These are phyloP conservation scores for Pocillopora verrucosa DNA, from an alignment of 64 coral and sea anemone genomes.

Conservation along the genomic window DNA sequence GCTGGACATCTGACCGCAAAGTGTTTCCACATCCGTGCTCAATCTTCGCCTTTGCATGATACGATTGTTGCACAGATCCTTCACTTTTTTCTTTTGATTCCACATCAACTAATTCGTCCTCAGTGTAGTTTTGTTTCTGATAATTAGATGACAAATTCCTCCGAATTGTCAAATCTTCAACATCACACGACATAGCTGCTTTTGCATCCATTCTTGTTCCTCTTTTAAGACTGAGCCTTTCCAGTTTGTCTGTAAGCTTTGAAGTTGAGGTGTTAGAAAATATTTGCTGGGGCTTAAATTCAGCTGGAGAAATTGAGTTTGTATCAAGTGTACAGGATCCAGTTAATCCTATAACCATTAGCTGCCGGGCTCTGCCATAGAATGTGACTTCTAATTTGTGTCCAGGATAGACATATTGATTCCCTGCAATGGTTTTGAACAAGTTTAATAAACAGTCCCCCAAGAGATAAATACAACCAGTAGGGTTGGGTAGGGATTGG, in stretches of 20 bases:
- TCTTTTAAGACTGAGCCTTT: not conserved
- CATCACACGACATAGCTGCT: not conserved
- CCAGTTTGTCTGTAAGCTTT: not conserved
- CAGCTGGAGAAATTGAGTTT: not conserved
- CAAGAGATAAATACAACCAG: too few relatives aligned
- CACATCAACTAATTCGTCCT: not conserved
- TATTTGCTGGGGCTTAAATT: not conserved
- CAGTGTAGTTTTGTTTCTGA: not conserved
- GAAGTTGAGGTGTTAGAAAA: not conserved
- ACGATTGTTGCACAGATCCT: not conserved
- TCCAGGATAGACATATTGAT: constrained; percentile 40
- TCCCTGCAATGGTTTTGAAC: constrained; percentile 27
- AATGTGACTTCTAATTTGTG: constrained; percentile 67
- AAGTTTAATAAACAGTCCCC: too few relatives aligned
- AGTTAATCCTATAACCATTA: constrained; percentile 44
- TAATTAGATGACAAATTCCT: not conserved
- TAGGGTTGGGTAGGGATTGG: too few relatives aligned
- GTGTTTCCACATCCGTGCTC: not conserved
- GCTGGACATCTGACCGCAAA: not conserved
- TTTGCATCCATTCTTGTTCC: not conserved
- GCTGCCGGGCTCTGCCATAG: constrained; percentile 70
- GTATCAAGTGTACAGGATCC: constrained; percentile 3
- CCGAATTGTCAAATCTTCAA: not conserved
- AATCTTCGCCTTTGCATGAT: not conserved
- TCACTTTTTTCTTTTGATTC: not conserved